Evolutionary conservation across 1,140 invertebrate genomes (phyloP), one percentile per base, ranked within the genome.

Genomic region (Brachionus sp.): DNA sequence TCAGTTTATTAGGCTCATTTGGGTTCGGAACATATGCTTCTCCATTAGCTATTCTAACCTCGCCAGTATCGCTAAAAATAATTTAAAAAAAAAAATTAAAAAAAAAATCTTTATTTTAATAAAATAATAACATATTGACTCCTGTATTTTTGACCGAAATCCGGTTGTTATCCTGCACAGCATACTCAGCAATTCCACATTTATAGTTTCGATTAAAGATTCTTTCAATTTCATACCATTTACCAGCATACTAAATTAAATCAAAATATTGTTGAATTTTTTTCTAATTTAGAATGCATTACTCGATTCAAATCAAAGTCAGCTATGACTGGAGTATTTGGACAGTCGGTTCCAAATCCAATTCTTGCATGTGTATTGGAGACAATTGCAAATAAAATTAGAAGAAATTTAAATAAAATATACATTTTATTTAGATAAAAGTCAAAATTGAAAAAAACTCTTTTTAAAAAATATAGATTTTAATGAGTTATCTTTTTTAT

Each of bases 221-320:
- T 12, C 23, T 70, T 39, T 70, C 66, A 39, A 70, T 70, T 16
- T 70, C 66, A 25, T 70, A 70, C 66, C 66, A 70, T 70, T 70
- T 70, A 6, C 66, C 66, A n/a, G 37, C 29, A 70, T 70, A 70
- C 50, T 53, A n/a, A n/a, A n/a, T n/a, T 53, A 53, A 53, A 53
- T 4, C 12, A 53, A 53, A 53, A 53, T n/a, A n/a, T 19, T n/a
- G 16, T 53, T 53, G 50, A 3, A n/a, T 53, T 53, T 53, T 53
- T 7, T 53, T 13, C 5, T 7, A n/a, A 53, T 53, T n/a, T 53
- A 5, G 3, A n/a, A 53, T 53, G 5, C 5, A 7, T 53, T 53
- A 53, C 50, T 53, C 50, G 12, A 53, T 53, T 53, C 16, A 53
- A 53, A n/a, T 53, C 50, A 53, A 53, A 53, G 50, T 53, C 50